Evolutionary conservation across 2,797 vertebrate species (phyloP), one percentile per base, ranked within the genome.

Genomic region (Gila robusta): DNA sequence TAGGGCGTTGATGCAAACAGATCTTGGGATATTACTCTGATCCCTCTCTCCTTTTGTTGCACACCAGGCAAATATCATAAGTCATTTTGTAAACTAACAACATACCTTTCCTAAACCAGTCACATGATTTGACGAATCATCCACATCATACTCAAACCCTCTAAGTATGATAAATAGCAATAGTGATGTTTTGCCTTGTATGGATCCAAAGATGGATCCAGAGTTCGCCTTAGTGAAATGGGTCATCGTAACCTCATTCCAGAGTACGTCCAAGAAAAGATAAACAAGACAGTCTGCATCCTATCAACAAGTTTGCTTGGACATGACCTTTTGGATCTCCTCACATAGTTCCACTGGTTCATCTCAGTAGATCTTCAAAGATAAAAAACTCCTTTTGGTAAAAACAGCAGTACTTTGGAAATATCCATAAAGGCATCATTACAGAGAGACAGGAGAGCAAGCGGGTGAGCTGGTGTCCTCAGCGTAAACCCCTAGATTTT

Each of bases 231-330:
- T 10, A 23, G 64, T 16, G 44, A 70, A 70, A 70, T 8, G 26
- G 64, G 64, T 52, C 66, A 70, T 81, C 32, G 70, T 26, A 39
- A 81, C 66, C 66, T 54, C 8, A 3, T 81, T 81, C 32, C 66
- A 54, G 66, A 52, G 28, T 3, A 23, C 0, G 3, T 64, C 6
- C 26, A 66, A 32, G 35, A 67, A 49, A 4, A 67, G 37, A 69
- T 52, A 52, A 70, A 81, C 12, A 81, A 66, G 64, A 39, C 32
- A 11, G 14, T 81, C 66, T 81, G 66, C 14, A 54, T 81, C 44
- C 21, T 70, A 26, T 81, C 66, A 81, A 70, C 39, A 80, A 23
- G 26, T 49, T 70, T 70, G 47, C 66, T 70, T 81, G 47, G 19
- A 70, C 5, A 23, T 69, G 47, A 81, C 79, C 66, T 59, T 54